Evolutionary conservation across 2,797 vertebrate genomes (phyloP).

Genomic region (Lithobates sylvaticus): DNA sequence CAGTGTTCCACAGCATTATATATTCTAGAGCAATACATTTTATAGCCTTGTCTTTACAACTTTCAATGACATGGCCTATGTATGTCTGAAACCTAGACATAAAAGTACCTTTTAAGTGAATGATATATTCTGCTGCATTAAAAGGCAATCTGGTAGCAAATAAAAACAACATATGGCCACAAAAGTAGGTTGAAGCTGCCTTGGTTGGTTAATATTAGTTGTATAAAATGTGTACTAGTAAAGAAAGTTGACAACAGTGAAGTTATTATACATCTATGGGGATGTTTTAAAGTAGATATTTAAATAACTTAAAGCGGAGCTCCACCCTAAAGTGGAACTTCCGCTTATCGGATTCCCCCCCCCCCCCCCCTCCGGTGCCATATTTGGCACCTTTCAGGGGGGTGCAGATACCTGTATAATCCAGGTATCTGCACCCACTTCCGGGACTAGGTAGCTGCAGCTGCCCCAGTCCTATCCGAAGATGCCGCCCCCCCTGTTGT

Average conservation of each 20-base stretch:
- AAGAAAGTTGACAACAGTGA: neutral
- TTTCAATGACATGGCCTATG: neutral
- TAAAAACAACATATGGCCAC: constrained; percentile 24
- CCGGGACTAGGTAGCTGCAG: no score
- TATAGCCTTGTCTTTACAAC: neutral
- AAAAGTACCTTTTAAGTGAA: neutral
- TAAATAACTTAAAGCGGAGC: no score
- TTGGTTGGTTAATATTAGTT: neutral
- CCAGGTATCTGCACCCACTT: no score
- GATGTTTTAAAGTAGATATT: no score
- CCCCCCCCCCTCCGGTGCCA: no score
- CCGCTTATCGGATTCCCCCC: no score
- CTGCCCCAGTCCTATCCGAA: no score
- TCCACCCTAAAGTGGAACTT: no score
- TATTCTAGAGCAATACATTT: constrained; percentile 3
- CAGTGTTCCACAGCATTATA: neutral
- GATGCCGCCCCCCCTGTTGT: no score
- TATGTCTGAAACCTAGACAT: neutral
- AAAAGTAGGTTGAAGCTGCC: neutral
- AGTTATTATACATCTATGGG: no score
- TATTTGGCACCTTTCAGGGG: no score
- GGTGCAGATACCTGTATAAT: no score
- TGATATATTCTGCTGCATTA: constrained; percentile 30
- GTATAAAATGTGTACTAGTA: neutral
- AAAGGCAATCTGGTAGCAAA: constrained; percentile 26